These are phyloP conservation scores for Phalera bucephala DNA, from an alignment of 2,888 invertebrate genomes.

Conservation along the genomic window DNA sequence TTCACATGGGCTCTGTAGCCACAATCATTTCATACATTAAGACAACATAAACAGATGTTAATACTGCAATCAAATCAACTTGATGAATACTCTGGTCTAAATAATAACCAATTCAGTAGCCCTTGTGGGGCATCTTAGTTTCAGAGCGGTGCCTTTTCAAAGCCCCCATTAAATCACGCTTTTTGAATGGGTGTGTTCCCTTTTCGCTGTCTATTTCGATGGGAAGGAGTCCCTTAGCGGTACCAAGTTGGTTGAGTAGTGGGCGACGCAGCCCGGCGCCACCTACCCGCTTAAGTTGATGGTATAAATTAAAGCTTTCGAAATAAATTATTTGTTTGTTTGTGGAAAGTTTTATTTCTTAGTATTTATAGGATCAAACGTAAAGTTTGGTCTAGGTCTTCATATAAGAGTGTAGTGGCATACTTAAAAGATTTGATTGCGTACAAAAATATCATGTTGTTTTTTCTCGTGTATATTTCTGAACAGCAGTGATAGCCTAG, in stretches of 20 bases:
- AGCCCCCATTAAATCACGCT: conserved; percentile 36
- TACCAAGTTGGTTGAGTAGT: conserved; percentile 32
- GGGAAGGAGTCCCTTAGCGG: conserved; percentile 11
- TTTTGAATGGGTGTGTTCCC: conserved; percentile 34
- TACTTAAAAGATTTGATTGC: no score
- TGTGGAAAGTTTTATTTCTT: no score
- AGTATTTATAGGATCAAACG: no score
- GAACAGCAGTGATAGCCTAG: no score
- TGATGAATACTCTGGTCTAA: conserved; percentile 12
- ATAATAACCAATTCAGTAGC: conserved; percentile 21
- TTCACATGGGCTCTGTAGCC: no score
- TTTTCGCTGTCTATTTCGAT: conserved; percentile 9
- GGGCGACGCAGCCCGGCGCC: conserved; percentile 47
- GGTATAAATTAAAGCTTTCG: conserved; percentile 24
- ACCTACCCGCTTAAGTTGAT: conserved; percentile 23
- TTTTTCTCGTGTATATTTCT: no score
- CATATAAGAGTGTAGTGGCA: no score
- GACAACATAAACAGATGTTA: no score
- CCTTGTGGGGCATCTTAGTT: conserved; percentile 14
- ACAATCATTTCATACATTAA: no score
- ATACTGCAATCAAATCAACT: conserved; percentile 12
- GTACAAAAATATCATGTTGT: no score
- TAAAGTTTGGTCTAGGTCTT: no score
- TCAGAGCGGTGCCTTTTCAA: conserved; percentile 23
- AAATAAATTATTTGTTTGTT: no score